Evolutionary conservation across 1,140 invertebrate species (phyloP), one percentile per base, ranked within the genome.

Genomic region (Orius insidiosus): DNA sequence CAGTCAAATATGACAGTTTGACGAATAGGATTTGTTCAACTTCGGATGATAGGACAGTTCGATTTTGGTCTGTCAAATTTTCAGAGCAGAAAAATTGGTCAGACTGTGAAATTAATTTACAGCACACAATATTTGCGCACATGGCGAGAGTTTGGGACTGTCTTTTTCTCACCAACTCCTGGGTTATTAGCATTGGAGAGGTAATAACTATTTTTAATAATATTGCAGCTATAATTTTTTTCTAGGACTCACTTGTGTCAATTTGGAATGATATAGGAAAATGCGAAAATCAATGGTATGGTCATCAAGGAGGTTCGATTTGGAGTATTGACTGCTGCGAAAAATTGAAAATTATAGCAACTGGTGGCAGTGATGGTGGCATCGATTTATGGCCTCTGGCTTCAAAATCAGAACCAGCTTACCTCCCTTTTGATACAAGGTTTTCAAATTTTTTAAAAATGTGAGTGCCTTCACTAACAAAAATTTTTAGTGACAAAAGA

Each of bases 61-160:
- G 72, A 55, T 55, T 80, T 47, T 81, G 77, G 75, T 62, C 59
- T 61, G 56, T 70, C 48, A 48, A 52, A 45, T 58, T 52, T 46
- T 45, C 50, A 42, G 47, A 19, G 45, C 46, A 52, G 47, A 54
- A 58, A 31, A 65, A 67, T 51, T 80, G 77, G 77, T 51, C 61
- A 45, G 56, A 58, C 48, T 60, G 63, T 11, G 50, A 62, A 31
- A 71, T 80, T 57, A 52, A 55, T 42, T 61, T 72, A 47, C 51
- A 62, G 38, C 62, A 69, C 54, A 70, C 74, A 45, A 61, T 84
- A 48, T 85, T 75, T 67, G 79, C 80, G 3, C 84, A 87, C 57
- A 68, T 67, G 36, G 79, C 82, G 1, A 67, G 83, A 59, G 80
- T 86, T 7, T 85, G 83, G 76, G 70, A 69, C 55, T 72, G 69